A percentile compares a stretch with the other conserved stretches of the same genome.
phyloP scores from a whole-genome alignment of 2,113 vertebrate species.

The Hippocampus zosterae region DNA sequence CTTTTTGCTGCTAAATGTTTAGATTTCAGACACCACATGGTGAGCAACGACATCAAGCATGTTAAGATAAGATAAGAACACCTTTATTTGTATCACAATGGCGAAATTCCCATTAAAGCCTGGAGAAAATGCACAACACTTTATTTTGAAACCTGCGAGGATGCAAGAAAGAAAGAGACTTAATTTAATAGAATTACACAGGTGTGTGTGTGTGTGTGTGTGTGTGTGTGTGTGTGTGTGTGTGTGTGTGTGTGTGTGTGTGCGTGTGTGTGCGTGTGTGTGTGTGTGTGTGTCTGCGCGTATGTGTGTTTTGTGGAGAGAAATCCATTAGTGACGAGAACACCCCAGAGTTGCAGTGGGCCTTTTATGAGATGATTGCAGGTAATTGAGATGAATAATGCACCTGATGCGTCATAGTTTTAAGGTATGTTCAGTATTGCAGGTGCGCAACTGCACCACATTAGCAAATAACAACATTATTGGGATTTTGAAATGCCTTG shows the following conservation, averaged over 20 bases:
- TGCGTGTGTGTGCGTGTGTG: background rate
- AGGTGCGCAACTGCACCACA: background rate
- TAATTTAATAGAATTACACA: background rate
- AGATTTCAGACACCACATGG: background rate
- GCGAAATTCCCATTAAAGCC: background rate
- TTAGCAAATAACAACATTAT: background rate
- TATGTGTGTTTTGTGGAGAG: background rate
- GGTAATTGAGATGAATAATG: conserved; percentile 13
- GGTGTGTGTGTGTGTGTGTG: background rate
- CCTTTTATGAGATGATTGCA: conserved; percentile 17
- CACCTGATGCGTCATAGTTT: background rate
- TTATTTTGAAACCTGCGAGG: background rate
- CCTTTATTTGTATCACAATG: no score
- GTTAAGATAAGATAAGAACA: no score
- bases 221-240: background rate
- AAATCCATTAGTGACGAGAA: background rate
- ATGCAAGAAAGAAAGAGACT: background rate
- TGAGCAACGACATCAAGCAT: background rate
- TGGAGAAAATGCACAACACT: background rate
- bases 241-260: background rate
- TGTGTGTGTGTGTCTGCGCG: no score
- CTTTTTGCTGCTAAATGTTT: background rate
- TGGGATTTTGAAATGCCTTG: background rate
- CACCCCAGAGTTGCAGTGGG: background rate
- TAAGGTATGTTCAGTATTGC: background rate